phyloP scores from a whole-genome alignment of 2,888 invertebrate species.

The Pyrgus malvae region DNA sequence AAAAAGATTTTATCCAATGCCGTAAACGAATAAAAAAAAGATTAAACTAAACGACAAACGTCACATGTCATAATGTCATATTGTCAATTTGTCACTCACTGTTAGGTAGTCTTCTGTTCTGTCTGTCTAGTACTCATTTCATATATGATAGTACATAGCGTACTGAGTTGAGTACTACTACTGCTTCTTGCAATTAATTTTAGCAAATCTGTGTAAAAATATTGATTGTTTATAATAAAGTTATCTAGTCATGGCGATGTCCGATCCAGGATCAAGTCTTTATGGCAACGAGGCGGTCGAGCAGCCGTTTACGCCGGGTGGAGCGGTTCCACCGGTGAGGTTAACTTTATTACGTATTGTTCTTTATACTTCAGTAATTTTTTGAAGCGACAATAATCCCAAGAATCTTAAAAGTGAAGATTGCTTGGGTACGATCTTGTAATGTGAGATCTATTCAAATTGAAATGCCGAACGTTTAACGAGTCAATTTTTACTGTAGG shows the following conservation, averaged over 20 bases:
- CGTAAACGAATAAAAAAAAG: no score
- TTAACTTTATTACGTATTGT: constrained; percentile 33
- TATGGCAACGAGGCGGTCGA: constrained; percentile 24
- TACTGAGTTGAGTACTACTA: no score
- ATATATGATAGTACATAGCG: no score
- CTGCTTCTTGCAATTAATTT: no score
- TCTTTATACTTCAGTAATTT: background rate
- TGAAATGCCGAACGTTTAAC: background rate
- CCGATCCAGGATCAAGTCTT: background rate
- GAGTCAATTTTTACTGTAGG: background rate
- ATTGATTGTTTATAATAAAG: no score
- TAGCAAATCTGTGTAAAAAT: no score
- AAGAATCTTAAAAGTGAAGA: background rate
- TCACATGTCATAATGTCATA: no score
- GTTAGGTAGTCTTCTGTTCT: no score
- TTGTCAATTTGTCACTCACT: no score
- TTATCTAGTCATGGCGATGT: background rate
- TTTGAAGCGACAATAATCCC: background rate
- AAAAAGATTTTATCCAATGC: no score
- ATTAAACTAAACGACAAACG: no score
- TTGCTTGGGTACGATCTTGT: background rate
- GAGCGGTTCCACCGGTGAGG: constrained; percentile 51
- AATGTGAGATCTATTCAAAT: background rate
- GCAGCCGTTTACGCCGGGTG: constrained; percentile 26
- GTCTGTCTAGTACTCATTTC: no score